Evolutionary conservation across 1,140 invertebrate genomes (phyloP).

Genomic region (Propsilocerus akamusi): DNA sequence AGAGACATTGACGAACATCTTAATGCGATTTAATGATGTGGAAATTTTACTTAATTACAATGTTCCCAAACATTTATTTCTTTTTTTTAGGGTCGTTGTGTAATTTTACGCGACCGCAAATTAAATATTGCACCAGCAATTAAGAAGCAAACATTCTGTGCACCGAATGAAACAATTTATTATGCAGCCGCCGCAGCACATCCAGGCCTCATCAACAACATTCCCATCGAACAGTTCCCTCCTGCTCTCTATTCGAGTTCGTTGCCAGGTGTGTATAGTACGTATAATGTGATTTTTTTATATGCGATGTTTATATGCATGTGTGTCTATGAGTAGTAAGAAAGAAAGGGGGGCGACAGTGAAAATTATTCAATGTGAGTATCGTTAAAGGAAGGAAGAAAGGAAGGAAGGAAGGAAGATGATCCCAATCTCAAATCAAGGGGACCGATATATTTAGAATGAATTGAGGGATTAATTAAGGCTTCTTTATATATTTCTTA

Average conservation of each 20-base stretch:
- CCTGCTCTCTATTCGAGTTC: conserved; percentile 16
- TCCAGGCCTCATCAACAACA: conserved; percentile 23
- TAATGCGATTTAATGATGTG: too few relatives aligned
- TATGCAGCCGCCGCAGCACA: conserved; percentile 21
- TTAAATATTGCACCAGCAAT: conserved; percentile 81
- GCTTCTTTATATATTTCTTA: too few relatives aligned
- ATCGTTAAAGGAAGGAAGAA: neutral
- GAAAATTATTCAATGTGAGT: neutral
- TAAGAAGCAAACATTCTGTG: conserved; percentile 50
- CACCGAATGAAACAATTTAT: conserved; percentile 24
- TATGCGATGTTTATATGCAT: too few relatives aligned
- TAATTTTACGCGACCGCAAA: conserved; percentile 63
- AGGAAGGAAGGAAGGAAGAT: neutral
- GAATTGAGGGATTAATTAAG: too few relatives aligned
- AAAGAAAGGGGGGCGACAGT: neutral
- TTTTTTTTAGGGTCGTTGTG: conserved; percentile 41
- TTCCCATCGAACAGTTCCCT: conserved; percentile 25
- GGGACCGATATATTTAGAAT: too few relatives aligned
- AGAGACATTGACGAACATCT: too few relatives aligned
- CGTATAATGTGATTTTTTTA: too few relatives aligned
- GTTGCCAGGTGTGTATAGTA: conserved; percentile 18
- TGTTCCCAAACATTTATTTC: conserved; percentile 7
- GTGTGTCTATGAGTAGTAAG: neutral
- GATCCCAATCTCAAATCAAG: too few relatives aligned
- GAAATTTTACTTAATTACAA: neutral